These are phyloP conservation scores for Lissonota sp. DNA, from an alignment of 2,888 invertebrate species.

Conservation along the genomic window DNA sequence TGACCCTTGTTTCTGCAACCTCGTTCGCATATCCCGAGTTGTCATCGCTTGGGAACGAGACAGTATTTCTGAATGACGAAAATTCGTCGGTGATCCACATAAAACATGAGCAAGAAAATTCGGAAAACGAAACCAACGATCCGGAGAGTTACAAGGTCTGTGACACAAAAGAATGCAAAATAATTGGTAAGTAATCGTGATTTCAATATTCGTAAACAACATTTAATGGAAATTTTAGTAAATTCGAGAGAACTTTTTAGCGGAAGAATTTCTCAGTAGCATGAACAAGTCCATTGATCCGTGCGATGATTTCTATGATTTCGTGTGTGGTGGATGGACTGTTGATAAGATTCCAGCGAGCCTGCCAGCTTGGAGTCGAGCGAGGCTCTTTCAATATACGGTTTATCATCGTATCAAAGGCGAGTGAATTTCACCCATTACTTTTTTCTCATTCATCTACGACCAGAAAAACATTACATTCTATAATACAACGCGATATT, in stretches of 20 bases:
- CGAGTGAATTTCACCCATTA: not conserved
- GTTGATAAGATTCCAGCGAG: constrained; percentile 65
- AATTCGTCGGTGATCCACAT: constrained; percentile 25
- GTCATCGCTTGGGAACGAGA: constrained; percentile 41
- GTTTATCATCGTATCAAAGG: constrained; percentile 61
- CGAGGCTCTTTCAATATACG: constrained; percentile 52
- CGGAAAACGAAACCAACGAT: not conserved
- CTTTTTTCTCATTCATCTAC: constrained; percentile 1
- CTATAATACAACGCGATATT: too few relatives aligned
- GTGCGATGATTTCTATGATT: constrained; percentile 73
- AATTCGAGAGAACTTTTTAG: constrained; percentile 37
- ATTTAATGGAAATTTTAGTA: constrained; percentile 3
- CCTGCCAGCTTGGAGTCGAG: constrained; percentile 64
- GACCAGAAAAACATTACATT: not conserved
- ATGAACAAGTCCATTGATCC: constrained; percentile 71
- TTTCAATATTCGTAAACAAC: not conserved
- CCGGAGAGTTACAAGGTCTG: constrained; percentile 46
- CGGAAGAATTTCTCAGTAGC: constrained; percentile 56
- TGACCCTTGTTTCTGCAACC: not conserved
- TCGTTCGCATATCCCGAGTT: constrained; percentile 5
- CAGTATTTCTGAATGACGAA: constrained; percentile 21
- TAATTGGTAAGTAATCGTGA: constrained; percentile 53
- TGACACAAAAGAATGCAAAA: constrained; percentile 58
- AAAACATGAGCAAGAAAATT: not conserved
- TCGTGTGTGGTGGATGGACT: constrained; percentile 70